Evolutionary conservation across 2,797 vertebrate species (phyloP), one percentile per base, ranked within the genome.

Genomic region (Lagodon rhomboides): DNA sequence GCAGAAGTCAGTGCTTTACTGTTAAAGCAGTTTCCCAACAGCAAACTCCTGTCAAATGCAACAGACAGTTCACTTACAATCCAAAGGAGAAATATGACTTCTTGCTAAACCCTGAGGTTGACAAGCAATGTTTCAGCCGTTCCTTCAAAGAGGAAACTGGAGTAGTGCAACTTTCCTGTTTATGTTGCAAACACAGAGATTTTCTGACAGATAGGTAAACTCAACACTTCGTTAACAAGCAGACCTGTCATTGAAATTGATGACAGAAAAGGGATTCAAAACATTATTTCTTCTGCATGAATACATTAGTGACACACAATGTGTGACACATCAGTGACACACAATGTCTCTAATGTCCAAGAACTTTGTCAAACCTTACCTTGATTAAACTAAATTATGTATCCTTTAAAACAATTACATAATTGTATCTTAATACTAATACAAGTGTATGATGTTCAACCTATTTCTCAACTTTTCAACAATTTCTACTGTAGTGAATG

Each of bases 31-130:
- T 71, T 63, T 82, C 54, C 17, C 16, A 68, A 75, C 58, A 15
- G 9, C 4, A 0, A 5, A 0, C 22, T 23, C 0, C 10, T 2
- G 2, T 50, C 18, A 23, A 20, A 51, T 13, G 8, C 23, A 60
- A 54, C 34, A 6, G n/a, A 20, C 22, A 17, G 9, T 51, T 30
- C 16, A 16, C 27, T 23, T 9, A 56, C 50, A 47, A 43, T 15
- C 7, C 16, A 18, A 12, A 58, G 68, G 61, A 79, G 55, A 77
- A 78, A 61, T 25, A 10, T 2, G 8, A 23, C 41, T 59, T 71
- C 63, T 84, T 86, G 75, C 75, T 54, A 18, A 76, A 83, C 43
- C 27, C 41, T 15, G 20, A 56, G 1, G 58, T 88, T 87, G 79
- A 46, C 71, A 23, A 74, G 83, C 53, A n/a, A 22, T 15, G 79